These are phyloP conservation scores for Epinephelus moara DNA, from an alignment of 2,113 vertebrate genomes.

Conservation along the genomic window DNA sequence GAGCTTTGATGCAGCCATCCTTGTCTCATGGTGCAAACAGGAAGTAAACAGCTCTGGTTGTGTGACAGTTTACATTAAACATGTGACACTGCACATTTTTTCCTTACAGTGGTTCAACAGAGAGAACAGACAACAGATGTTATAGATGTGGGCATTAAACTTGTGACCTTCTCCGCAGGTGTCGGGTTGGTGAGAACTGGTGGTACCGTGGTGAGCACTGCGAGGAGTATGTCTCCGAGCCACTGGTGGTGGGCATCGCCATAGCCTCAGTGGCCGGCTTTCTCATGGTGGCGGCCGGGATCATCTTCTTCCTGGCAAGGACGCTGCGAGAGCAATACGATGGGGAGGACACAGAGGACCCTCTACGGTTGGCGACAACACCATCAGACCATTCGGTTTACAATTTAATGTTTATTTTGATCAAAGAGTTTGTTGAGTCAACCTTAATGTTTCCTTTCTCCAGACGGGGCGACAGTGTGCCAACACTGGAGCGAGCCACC, in stretches of 20 bases:
- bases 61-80: no score
- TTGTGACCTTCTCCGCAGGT: slow-evolving; percentile 79
- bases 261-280: slow-evolving; percentile 90
- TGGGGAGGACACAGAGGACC: slow-evolving; percentile 86
- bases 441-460: neutral
- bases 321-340: slow-evolving; percentile 88
- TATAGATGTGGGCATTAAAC: neutral
- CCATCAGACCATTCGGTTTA: neutral
- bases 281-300: slow-evolving; percentile 86
- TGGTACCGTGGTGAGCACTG: slow-evolving; percentile 97
- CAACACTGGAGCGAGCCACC: slow-evolving; percentile 87
- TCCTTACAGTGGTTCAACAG: neutral
- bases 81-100: no score
- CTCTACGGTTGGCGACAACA: slow-evolving; percentile 81
- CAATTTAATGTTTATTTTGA: neutral
- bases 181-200: slow-evolving; percentile 96
- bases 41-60: no score
- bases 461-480: slow-evolving; percentile 85
- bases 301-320: slow-evolving; percentile 90
- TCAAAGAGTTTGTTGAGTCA: neutral
- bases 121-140: neutral
- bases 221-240: slow-evolving; percentile 92
- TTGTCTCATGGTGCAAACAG: no score
- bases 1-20: no score
- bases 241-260: slow-evolving; percentile 91